phyloP scores from a whole-genome alignment of 2,797 vertebrate species.

The Decapterus maruadsi region DNA sequence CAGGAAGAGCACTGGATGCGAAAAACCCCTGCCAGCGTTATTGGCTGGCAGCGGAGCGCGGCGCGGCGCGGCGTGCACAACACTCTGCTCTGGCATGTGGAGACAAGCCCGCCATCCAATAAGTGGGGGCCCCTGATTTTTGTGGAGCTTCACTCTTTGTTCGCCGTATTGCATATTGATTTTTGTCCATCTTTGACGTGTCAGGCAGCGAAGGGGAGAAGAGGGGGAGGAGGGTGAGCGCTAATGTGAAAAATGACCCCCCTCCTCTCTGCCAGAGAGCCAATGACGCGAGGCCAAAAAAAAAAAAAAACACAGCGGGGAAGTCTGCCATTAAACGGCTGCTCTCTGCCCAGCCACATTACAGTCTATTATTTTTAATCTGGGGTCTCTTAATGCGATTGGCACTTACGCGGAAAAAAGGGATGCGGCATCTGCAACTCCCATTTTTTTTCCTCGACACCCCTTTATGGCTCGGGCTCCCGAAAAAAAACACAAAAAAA shows the following conservation, averaged over 20 bases:
- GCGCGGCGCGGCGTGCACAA: not conserved
- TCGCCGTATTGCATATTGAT: constrained; percentile 76
- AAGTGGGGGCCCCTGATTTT: constrained; percentile 72
- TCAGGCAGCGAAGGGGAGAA: constrained; percentile 55
- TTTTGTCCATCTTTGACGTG: constrained; percentile 73
- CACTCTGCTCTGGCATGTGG: constrained; percentile 44
- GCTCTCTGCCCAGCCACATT: constrained; percentile 52
- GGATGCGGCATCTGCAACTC: constrained; percentile 24
- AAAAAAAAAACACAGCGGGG: constrained; percentile 43
- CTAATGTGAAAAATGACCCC: constrained; percentile 78
- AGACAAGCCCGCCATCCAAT: constrained; percentile 74
- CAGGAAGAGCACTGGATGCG: constrained; percentile 29
- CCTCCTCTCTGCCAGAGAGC: constrained; percentile 49
- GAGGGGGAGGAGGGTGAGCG: constrained; percentile 60
- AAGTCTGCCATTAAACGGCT: constrained; percentile 44
- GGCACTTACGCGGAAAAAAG: constrained; percentile 28
- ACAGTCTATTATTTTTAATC: constrained; percentile 61
- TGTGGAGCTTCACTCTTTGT: constrained; percentile 61
- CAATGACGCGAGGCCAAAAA: constrained; percentile 46
- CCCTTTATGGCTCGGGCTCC: constrained; percentile 36
- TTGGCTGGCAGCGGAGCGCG: not conserved
- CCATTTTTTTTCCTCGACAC: constrained; percentile 38
- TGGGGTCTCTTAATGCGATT: constrained; percentile 41
- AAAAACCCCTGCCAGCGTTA: constrained; percentile 28
- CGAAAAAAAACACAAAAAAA: constrained; percentile 51